Conservation (phyloP, 2,888 invertebrate genomes). For the Sesamia inferens region DNA sequence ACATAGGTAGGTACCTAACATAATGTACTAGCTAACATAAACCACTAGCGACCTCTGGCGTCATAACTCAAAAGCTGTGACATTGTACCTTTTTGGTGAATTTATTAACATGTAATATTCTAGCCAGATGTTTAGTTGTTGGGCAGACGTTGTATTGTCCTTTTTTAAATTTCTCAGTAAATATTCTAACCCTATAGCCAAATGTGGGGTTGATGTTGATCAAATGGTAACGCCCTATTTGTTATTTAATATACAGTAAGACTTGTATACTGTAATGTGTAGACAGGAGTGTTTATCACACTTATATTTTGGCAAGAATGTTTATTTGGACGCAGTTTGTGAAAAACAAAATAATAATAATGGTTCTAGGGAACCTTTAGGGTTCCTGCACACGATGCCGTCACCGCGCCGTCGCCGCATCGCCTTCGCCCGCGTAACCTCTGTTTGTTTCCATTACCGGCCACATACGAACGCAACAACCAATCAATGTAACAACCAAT, state of each 20-base stretch:
- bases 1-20: too few species aligned
- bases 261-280: not conserved
- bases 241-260: not conserved
- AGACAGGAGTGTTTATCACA: not conserved
- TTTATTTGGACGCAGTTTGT: too few species aligned
- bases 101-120: conserved; percentile 56
- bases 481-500: too few species aligned
- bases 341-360: too few species aligned
- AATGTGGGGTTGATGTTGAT: conserved; percentile 33
- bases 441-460: too few species aligned
- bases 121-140: conserved; percentile 40
- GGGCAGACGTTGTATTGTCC: conserved; percentile 32
- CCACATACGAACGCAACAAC: too few species aligned
- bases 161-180: conserved; percentile 50
- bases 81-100: conserved; percentile 61
- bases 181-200: conserved; percentile 16
- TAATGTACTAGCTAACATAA: conserved; percentile 23
- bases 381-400: too few species aligned
- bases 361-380: too few species aligned
- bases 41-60: conserved; percentile 49
- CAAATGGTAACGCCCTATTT: not conserved
- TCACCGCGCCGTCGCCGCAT: too few species aligned
- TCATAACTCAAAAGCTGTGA: conserved; percentile 64
- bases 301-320: not conserved
- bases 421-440: too few species aligned